phyloP scores from a whole-genome alignment of 2,888 invertebrate genomes.

The Scrobipalpa atriplicella region DNA sequence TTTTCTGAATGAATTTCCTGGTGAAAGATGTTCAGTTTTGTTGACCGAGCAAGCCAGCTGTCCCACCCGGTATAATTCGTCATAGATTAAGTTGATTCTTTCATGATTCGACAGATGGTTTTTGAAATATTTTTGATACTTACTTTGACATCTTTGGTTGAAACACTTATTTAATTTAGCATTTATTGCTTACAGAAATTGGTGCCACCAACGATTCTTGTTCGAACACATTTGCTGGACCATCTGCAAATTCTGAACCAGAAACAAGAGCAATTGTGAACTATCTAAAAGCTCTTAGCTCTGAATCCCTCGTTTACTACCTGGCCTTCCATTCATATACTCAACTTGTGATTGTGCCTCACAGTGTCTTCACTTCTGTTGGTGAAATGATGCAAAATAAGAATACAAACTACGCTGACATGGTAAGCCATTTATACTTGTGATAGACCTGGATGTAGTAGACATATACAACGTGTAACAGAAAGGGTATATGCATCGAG shows the following conservation, averaged over 20 bases:
- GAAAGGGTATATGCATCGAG: no score
- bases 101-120: no score
- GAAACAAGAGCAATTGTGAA: constrained; percentile 71
- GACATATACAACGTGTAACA: no score
- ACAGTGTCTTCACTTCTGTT: constrained; percentile 60
- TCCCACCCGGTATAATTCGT: no score
- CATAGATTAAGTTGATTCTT: no score
- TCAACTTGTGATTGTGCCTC: constrained; percentile 79
- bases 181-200: constrained; percentile 50
- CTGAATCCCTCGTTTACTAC: constrained; percentile 69
- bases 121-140: constrained; percentile 45
- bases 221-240: constrained; percentile 77
- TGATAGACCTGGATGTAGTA: neutral
- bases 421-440: constrained; percentile 53
- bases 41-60: no score
- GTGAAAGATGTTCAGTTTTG: no score
- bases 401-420: constrained; percentile 62
- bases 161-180: neutral
- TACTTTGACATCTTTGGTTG: neutral
- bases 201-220: constrained; percentile 75
- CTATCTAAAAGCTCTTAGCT: constrained; percentile 54
- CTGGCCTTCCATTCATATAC: constrained; percentile 83
- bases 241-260: constrained; percentile 77
- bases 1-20: no score
- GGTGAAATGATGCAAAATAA: constrained; percentile 36